Base-by-base conservation (phyloP, 2,113 vertebrate genomes). In the Oostethus manadensis region DNA sequence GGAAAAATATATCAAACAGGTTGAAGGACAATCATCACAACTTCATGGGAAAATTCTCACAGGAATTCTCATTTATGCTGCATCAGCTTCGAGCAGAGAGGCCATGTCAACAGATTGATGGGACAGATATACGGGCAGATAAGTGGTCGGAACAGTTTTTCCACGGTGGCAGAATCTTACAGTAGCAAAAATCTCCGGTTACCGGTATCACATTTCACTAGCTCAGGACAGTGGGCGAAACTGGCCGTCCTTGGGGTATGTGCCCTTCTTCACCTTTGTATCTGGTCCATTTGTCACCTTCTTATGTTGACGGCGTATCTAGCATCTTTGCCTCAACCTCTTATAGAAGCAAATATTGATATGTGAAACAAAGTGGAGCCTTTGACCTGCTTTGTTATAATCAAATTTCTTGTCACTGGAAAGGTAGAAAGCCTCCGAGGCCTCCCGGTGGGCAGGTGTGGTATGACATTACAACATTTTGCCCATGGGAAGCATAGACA, bases 181-280 rank as follows among this genome's bases (percentile, higher is more conserved):
- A 76, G 79, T 66, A 71, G 81, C 78, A 83, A 74, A 74, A 80
- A 57, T 82, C 83, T 85, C 83, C 69, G 65, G 71, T 89, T 85
- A 84, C 86, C 53, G 73, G 82, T 84, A 79, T 91, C 84, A 57
- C 47, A 84, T 91, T 90, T 89, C 87, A 87, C 73, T 64, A 58
- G 69, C 77, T 90, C 83, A 88, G 85, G 83, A 66, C 81, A 84
- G 81, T 47, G 51, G 56, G 77, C 50, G 62, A 86, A 86, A 88
- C 83, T 66, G 59, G n/a, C 45, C 64, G 87, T 76, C 88, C 85
- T 88, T 88, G 82, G 54, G 11, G 42, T 59, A 44, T 54, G 56
- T 80, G 71, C 68, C 78, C 76, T 84, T 66, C 73, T 58, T 83
- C 69, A 60, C 60, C 75, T 76, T 67, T 71, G 71, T 68, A 47